Evolutionary conservation across 2,113 vertebrate genomes (phyloP).

Genomic region (Vulpes lagopus): DNA sequence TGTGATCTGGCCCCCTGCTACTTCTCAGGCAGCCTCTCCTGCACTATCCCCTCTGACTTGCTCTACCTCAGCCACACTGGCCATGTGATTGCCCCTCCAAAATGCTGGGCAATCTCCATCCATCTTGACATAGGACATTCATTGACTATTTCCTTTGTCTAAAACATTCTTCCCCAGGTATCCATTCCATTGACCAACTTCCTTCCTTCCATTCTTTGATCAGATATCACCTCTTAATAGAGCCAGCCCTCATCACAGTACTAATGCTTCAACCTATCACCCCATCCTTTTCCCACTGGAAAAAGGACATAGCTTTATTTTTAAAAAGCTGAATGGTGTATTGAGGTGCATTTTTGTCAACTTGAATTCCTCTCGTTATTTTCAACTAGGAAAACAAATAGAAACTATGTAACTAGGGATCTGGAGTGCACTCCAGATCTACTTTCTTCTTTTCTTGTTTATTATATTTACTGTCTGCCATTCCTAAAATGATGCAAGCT

Average conservation of each 20-base stretch:
- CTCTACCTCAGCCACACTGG: neutral
- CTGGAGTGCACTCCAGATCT: rapidly evolving
- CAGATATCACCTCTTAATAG: neutral
- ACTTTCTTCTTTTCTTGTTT: neutral
- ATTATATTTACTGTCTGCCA: neutral
- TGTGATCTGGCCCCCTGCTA: neutral
- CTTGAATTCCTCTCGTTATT: conserved; percentile 48
- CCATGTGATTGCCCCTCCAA: neutral
- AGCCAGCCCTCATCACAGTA: neutral
- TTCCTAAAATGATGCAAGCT: neutral
- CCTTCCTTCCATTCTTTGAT: neutral
- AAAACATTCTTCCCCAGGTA: neutral
- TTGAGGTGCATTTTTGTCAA: neutral
- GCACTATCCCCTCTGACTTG: rapidly evolving
- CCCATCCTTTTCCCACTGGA: neutral
- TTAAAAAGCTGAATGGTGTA: conserved; percentile 34
- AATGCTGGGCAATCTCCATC: neutral
- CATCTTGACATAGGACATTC: neutral
- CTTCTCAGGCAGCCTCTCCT: neutral
- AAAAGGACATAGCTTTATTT: neutral
- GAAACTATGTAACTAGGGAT: neutral
- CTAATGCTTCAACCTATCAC: neutral
- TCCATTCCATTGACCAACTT: neutral
- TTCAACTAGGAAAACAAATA: conserved; percentile 42
- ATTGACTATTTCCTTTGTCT: neutral